Evolutionary conservation across 1,140 invertebrate species (phyloP), one percentile per base, ranked within the genome.

Genomic region (Triops longicaudatus): DNA sequence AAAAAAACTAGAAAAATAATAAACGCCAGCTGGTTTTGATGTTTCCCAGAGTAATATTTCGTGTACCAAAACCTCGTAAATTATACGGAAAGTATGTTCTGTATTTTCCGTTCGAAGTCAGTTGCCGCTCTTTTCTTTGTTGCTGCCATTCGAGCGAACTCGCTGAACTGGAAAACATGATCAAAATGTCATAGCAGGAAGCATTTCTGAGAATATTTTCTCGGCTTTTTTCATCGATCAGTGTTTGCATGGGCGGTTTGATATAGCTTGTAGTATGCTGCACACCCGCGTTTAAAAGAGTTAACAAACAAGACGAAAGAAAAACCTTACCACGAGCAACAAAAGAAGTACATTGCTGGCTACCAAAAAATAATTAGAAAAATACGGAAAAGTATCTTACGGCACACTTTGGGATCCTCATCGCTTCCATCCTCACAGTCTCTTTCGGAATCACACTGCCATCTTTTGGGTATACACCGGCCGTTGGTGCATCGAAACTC

Each of bases 391-490:
- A 37, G 41, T 27, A 0, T 90, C 89, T 90, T 88, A 92, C 91
- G 87, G 80, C 90, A 91, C 26, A 85, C 81, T 79, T 85, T 84
- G 0, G 87, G 84, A 81, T 90, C 86, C 83, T 94, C 93, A 83
- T 94, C 93, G 0, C 88, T 89, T 9, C 87, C 88, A 83, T 94
- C 92, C 14, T 85, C 82, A 81, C 93, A 94, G 82, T 94, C 93
- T 79, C 89, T 88, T 81, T 93, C 90, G 71, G 83, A 83, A 82
- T 89, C 88, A 82, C 88, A 89, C 76, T 86, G 85, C 86, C 93
- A 94, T 80, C 89, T 84, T 72, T 83, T 82, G 0, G 92, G 91
- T 80, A 96, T 93, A 83, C 94, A 97, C 78, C 88, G 87, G 73
- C 90, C 90, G 76, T 82, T 86, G 78, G 86, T 87, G 84, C 91